phyloP scores from a whole-genome alignment of 1,140 invertebrate genomes.

The Meloidogyne hapla region DNA sequence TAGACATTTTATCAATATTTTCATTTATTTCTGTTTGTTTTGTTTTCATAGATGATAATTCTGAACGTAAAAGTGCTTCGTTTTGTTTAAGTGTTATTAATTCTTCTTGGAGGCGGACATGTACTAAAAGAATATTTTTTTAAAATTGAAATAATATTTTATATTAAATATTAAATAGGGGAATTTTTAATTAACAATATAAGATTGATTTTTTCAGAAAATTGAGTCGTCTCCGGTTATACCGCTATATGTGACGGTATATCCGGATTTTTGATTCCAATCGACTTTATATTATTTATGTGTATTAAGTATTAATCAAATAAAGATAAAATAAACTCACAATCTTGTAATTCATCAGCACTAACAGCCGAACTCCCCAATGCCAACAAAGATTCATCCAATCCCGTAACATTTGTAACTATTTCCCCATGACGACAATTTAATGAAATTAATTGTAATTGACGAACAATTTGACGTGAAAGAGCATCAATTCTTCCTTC shows the following conservation, averaged over 20 bases:
- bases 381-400: constrained; percentile 37
- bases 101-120: constrained; percentile 43
- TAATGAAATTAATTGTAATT: constrained; percentile 36
- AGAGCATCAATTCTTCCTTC: constrained; percentile 21
- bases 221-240: too few species aligned
- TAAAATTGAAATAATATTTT: neutral
- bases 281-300: too few species aligned
- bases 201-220: too few species aligned
- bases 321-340: constrained; percentile 32
- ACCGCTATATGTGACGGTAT: too few species aligned
- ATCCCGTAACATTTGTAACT: constrained; percentile 16
- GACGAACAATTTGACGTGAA: constrained; percentile 33
- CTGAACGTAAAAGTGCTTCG: constrained; percentile 25
- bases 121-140: constrained; percentile 33
- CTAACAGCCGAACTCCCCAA: constrained; percentile 8
- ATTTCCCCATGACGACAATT: constrained; percentile 36
- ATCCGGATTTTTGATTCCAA: too few species aligned
- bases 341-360: constrained; percentile 38
- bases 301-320: too few species aligned
- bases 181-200: too few species aligned
- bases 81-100: constrained; percentile 32
- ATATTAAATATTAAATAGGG: too few species aligned
- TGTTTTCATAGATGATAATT: constrained; percentile 32
- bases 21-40: constrained; percentile 40
- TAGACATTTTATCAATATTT: neutral